Percentiles rank a stretch among this genome's conserved stretches.
phyloP scores from a whole-genome alignment of 2,797 vertebrate species.

The Eremophila alpestris region DNA sequence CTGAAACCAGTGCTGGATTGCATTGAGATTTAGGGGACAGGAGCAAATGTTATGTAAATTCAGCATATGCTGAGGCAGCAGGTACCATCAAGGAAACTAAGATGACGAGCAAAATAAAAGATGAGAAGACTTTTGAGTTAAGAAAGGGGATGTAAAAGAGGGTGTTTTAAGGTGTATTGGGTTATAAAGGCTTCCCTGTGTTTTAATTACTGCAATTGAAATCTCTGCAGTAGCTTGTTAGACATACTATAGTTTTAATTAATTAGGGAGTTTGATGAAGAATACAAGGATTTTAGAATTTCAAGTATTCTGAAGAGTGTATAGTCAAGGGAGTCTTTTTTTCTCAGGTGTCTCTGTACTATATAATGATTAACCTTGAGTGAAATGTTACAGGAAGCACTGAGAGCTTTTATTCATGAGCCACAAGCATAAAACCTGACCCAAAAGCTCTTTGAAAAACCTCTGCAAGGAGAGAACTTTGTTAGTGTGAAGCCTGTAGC shows the following conservation, averaged over 20 bases:
- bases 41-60: background rate
- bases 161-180: background rate
- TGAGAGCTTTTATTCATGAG: background rate
- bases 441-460: background rate
- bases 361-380: slow-evolving; percentile 26
- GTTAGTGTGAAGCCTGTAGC: background rate
- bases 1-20: background rate
- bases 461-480: background rate
- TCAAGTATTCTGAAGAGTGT: background rate
- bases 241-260: slow-evolving; percentile 4
- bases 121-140: background rate
- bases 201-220: slow-evolving; percentile 21
- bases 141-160: background rate
- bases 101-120: background rate
- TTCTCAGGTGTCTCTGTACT: background rate
- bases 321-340: background rate
- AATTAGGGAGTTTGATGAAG: slow-evolving; percentile 19
- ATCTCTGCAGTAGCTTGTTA: slow-evolving; percentile 15
- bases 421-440: slow-evolving; percentile 11
- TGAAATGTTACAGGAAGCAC: background rate
- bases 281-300: slow-evolving; percentile 16
- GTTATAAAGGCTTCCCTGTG: background rate
- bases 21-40: background rate
- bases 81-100: background rate
- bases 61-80: background rate